Percentiles rank a stretch among this genome's conserved stretches.
These are phyloP conservation scores for Anastrepha ludens DNA, from an alignment of 1,140 invertebrate genomes.

Conservation along the genomic window DNA sequence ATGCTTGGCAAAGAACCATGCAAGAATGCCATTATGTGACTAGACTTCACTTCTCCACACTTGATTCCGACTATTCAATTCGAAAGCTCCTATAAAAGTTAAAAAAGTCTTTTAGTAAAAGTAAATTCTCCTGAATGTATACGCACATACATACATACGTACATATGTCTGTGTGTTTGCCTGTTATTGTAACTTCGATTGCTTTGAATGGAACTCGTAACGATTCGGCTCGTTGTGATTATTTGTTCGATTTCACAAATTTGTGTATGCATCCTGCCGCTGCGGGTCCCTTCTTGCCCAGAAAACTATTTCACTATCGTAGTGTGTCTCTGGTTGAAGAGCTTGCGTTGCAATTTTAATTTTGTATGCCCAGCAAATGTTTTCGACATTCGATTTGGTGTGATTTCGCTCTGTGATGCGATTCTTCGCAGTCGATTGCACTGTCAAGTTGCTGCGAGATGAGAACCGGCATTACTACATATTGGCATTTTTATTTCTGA, in stretches of 20 bases:
- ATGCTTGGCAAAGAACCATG: conserved; percentile 15
- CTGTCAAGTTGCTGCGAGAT: conserved; percentile 31
- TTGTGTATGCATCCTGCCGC: not conserved
- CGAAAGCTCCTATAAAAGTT: not conserved
- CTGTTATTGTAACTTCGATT: not conserved
- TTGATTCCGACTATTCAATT: not conserved
- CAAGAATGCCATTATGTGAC: conserved; percentile 19
- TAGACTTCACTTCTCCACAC: not conserved
- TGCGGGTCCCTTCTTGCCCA: not conserved
- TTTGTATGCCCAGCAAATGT: not conserved
- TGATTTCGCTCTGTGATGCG: not conserved
- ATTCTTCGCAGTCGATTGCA: conserved; percentile 31
- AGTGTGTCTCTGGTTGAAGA: not conserved
- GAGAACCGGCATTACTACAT: conserved; percentile 7
- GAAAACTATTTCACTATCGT: not conserved
- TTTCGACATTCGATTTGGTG: conserved; percentile 28
- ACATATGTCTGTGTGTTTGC: not conserved
- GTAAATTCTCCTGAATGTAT: not conserved
- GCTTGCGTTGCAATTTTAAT: conserved; percentile 5
- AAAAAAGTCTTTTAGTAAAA: not conserved
- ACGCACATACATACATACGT: not conserved
- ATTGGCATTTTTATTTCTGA: conserved; percentile 4
- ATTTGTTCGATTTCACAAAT: conserved; percentile 12
- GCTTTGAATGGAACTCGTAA: not conserved
- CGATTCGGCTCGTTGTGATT: not conserved